Evolutionary conservation across 2,113 vertebrate species (phyloP).

Genomic region (Gasterosteus aculeatus): DNA sequence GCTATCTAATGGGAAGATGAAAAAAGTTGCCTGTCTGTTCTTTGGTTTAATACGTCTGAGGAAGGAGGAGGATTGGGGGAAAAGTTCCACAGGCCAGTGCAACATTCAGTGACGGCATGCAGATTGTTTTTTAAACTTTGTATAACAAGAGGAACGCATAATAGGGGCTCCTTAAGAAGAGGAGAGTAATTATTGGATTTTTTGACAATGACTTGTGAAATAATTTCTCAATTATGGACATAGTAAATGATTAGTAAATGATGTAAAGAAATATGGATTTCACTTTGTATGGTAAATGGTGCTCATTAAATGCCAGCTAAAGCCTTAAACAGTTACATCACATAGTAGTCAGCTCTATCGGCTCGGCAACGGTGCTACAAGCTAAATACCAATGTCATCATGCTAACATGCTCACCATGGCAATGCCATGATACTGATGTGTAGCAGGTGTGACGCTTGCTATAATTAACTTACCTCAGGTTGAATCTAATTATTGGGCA

Average conservation of each 20-base stretch:
- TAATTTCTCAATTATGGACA: not conserved
- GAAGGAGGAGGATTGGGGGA: not conserved
- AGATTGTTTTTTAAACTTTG: not conserved
- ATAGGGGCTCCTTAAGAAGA: not conserved
- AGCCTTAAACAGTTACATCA: not conserved
- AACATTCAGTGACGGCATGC: not conserved
- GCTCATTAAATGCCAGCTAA: not conserved
- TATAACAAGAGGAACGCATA: too few relatives aligned
- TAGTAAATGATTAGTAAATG: not conserved
- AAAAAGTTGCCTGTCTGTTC: conserved; percentile 24
- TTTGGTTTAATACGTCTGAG: conserved; percentile 34
- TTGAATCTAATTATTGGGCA: not conserved
- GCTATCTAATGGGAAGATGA: conserved; percentile 35
- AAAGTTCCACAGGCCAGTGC: not conserved
- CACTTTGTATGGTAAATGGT: not conserved
- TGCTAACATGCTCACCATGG: not conserved
- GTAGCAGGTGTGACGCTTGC: not conserved
- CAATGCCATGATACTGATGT: not conserved
- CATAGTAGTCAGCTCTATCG: not conserved
- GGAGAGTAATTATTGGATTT: not conserved
- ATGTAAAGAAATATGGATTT: not conserved
- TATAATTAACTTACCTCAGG: too few relatives aligned
- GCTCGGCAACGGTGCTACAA: not conserved
- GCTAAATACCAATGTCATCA: not conserved
- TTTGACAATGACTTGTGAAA: too few relatives aligned